Base-by-base conservation (phyloP, 2,888 invertebrate species). In the Strigamia maritima region DNA sequence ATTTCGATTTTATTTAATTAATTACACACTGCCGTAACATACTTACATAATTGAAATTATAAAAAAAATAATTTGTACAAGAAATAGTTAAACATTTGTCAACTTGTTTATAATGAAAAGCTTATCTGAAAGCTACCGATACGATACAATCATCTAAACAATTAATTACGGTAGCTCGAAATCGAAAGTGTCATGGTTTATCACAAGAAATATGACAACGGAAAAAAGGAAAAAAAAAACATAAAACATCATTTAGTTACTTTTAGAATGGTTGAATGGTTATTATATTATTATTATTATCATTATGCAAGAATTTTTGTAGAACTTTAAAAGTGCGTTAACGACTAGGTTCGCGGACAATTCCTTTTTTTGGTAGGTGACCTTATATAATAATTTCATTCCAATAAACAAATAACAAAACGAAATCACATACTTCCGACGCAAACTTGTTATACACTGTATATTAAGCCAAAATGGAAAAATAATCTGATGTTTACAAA, bases 401-500 rank as follows among this genome's bases (percentile, higher is more conserved):
- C 44, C 44, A n/a, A 44, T 44, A 44, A 44, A 44, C 44, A 44
- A 44, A 44, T 44, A 44, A 44, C 44, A 44, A 16, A 14, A n/a
- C 4, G 3, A 44, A 44, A 44, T 44, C 44, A 44, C 44, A 44
- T 44, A 44, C 44, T 44, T 4, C 14, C 4, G 10, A 35, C 35
- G n/a, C n/a, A n/a, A n/a, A n/a, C n/a, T n/a, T n/a, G 10, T 35
- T 10, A 35, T 35, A 7, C 10, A 4, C 4, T 35, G 35, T 35
- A 8, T 19, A 60, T 70, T 26, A 70, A 70, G n/a, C 8, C 28
- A 75, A 28, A 75, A 10, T 75, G 76, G 24, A 44, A 49, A 31
- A 38, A 77, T 77, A 49, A 77, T 26, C 75, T 38, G 77, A 77
- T 77, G 77, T 44, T 44, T 44, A 77, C 38, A 10, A 77, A 77